phyloP scores from a whole-genome alignment of 2,797 vertebrate species.

The Apodemus agrarius region DNA sequence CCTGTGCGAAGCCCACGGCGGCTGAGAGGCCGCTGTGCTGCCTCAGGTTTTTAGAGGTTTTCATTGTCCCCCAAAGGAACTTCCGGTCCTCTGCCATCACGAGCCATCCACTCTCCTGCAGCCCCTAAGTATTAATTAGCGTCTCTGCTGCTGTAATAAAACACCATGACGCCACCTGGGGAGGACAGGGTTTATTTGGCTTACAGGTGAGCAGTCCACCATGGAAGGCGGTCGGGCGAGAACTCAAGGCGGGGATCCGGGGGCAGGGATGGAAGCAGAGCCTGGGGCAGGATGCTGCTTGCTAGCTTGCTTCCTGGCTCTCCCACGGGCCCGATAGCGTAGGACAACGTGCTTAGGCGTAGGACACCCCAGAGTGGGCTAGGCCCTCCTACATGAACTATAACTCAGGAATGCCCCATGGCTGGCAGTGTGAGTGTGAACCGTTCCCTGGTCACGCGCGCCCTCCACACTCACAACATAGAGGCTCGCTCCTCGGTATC shows the following conservation, averaged over 20 bases:
- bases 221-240: not conserved
- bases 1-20: not conserved
- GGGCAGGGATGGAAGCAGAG: too few species aligned
- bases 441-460: not conserved
- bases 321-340: not conserved
- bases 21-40: fast-evolving
- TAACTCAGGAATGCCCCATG: not conserved
- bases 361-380: not conserved
- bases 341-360: not conserved
- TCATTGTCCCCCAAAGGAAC: not conserved
- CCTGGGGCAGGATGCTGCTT: not conserved
- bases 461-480: fast-evolving
- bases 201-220: not conserved
- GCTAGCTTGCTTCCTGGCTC: not conserved
- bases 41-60: not conserved
- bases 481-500: too few species aligned
- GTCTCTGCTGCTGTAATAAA: not conserved
- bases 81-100: fast-evolving
- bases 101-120: fast-evolving
- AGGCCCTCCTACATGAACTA: too few species aligned
- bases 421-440: fast-evolving
- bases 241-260: too few species aligned
- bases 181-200: not conserved
- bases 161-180: too few species aligned
- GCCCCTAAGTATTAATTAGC: not conserved